Percentiles rank a stretch among this genome's conserved stretches.
These are phyloP conservation scores for Lipophrys pholis DNA, from an alignment of 2,113 vertebrate species.

Conservation along the genomic window DNA sequence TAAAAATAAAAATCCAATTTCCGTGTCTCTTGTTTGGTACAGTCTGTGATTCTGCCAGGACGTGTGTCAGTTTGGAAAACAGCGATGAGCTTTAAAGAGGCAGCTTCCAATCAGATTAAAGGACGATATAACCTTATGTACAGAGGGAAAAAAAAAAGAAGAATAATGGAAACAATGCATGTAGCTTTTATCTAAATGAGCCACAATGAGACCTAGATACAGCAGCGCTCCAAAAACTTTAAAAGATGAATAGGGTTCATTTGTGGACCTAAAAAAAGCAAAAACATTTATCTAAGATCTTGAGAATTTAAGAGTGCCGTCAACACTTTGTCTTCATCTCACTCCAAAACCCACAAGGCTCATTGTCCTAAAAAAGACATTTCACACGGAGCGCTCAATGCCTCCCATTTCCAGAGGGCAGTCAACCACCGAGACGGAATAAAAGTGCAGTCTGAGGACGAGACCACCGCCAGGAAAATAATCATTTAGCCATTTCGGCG, in stretches of 20 bases:
- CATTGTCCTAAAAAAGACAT: constrained; percentile 75
- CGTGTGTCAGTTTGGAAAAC: constrained; percentile 38
- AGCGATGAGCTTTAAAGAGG: constrained; percentile 21
- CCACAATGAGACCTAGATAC: constrained; percentile 26
- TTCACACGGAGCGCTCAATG: constrained; percentile 50
- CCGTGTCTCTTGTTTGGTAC: constrained; percentile 25
- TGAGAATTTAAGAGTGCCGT: constrained; percentile 65
- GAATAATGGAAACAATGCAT: not conserved
- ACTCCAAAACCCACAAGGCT: constrained; percentile 64
- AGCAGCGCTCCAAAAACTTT: constrained; percentile 40
- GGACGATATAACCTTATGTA: constrained; percentile 18
- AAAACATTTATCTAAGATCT: constrained; percentile 66
- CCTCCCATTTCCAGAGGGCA: constrained; percentile 53
- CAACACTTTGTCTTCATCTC: constrained; percentile 67
- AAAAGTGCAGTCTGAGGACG: constrained; percentile 21
- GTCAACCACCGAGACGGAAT: constrained; percentile 42
- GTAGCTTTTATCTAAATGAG: constrained; percentile 46
- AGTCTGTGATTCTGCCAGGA: constrained; percentile 27
- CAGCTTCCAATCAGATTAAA: constrained; percentile 5
- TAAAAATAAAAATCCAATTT: too few species aligned
- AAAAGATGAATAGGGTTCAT: constrained; percentile 57
- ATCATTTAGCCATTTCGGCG: constrained; percentile 31
- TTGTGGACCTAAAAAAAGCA: constrained; percentile 44
- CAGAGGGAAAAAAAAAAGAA: not conserved
- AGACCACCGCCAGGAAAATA: constrained; percentile 35